Evolutionary conservation across 2,797 vertebrate species (phyloP), one percentile per base, ranked within the genome.

Genomic region (Acrossocheilus wenchowensis): DNA sequence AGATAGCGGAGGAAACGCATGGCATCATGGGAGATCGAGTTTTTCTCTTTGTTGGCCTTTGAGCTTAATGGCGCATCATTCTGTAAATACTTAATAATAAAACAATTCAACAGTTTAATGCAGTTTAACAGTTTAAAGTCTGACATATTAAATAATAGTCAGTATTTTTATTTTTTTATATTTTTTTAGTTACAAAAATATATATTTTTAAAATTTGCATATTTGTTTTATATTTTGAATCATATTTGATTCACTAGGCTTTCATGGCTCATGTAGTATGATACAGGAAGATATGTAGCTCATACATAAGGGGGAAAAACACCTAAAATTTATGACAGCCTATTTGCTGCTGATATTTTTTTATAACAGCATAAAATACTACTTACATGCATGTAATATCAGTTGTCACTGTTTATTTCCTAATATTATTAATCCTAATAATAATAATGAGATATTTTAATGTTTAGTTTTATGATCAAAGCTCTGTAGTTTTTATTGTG

Each of bases 21-120:
- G 91, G 96, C 93, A 95, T 95, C 90, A 92, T 94, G 94, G 94
- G 94, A 93, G 94, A 92, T 77, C 73, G 83, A 90, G 92, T 92
- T 86, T 85, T 21, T 45, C 11, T n/a, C 68, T 83, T 26, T 66
- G n/a, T 34, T 48, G n/a, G n/a, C 21, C 11, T 14, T 45, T 78
- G 21, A 5, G 8, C 21, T 5, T 2, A 57, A 57, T 26, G 7
- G 26, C 43, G n/a, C 78, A 2, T 14, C 17, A 50, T 50, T 14
- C 19, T 81, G 9, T 79, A 45, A 62, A 62, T n/a, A 30, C 8
- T 26, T 79, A 9, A 9, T 15, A 9, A 57, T 41, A 41, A 8
- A n/a, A 14, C 23, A 39, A n/a, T 12, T 14, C 11, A 15, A 4
- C 11, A 4, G 74, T 77, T 77, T 54, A 75, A 11, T 41, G 5